Evolutionary conservation across 2,797 vertebrate genomes (phyloP).

Genomic region (Epinephelus malabaricus): DNA sequence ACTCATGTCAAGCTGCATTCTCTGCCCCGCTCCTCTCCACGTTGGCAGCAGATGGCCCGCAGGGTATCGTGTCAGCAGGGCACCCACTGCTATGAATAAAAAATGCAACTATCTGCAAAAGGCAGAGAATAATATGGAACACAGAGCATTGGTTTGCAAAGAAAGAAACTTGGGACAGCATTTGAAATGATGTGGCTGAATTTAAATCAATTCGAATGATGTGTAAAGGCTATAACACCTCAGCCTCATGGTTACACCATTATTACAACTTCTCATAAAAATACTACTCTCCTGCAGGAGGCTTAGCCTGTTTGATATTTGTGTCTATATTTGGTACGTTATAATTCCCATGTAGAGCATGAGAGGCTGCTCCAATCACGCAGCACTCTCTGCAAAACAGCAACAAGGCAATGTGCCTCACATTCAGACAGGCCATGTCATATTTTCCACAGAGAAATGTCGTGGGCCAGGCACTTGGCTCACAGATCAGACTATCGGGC

Average conservation of each 20-base stretch:
- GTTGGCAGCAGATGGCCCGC: constrained; percentile 65
- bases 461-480: constrained; percentile 69
- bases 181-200: constrained; percentile 23
- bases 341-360: constrained; percentile 59
- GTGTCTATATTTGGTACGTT: constrained; percentile 71
- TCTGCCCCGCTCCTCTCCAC: constrained; percentile 19
- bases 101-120: constrained; percentile 59
- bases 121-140: constrained; percentile 24
- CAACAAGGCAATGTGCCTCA: constrained; percentile 53
- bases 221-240: constrained; percentile 23
- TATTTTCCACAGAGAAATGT: constrained; percentile 70
- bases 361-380: constrained; percentile 45
- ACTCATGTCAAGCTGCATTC: constrained; percentile 51
- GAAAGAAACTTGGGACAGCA: constrained; percentile 24
- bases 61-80: constrained; percentile 70
- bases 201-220: constrained; percentile 55
- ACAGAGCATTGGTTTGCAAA: constrained; percentile 11
- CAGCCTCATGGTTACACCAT: constrained; percentile 24
- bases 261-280: constrained; percentile 49
- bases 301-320: constrained; percentile 57
- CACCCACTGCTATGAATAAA: constrained; percentile 60
- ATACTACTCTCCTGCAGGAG: constrained; percentile 51
- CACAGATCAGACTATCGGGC: constrained; percentile 59
- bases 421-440: constrained; percentile 62
- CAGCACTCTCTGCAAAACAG: constrained; percentile 51